Percentiles rank a stretch among this genome's conserved stretches.
Evolutionary conservation across 1,140 invertebrate genomes (phyloP).

Genomic region (Brachionus sp.): DNA sequence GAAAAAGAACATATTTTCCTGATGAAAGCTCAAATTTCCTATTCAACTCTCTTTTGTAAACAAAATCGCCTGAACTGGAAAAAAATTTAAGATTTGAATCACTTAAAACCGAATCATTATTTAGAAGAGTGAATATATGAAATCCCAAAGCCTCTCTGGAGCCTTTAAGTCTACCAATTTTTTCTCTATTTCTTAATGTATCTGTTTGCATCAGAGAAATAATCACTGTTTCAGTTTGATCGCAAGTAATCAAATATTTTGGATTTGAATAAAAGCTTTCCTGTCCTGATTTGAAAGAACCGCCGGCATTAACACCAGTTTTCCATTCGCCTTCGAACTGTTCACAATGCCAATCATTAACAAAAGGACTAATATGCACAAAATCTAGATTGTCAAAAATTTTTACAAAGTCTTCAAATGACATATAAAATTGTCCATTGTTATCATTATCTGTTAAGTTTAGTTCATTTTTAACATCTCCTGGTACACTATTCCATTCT

Average conservation of each 20-base stretch:
- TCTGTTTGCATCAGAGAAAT: constrained; percentile 42
- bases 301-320: not conserved
- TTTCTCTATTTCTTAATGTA: not conserved
- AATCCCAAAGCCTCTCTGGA: constrained; percentile 17
- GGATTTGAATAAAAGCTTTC: constrained; percentile 41
- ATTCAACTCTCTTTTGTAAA: constrained; percentile 4
- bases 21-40: not conserved
- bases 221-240: not conserved
- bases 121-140: not conserved
- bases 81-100: constrained; percentile 22
- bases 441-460: constrained; percentile 11
- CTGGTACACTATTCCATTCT: constrained; percentile 54
- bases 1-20: not conserved
- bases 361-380: not conserved
- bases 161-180: not conserved
- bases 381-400: constrained; percentile 38
- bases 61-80: not conserved
- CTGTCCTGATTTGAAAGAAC: constrained; percentile 16
- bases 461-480: constrained; percentile 49
- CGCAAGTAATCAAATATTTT: constrained; percentile 8
- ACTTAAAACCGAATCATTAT: not conserved
- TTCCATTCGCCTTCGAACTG: constrained; percentile 35
- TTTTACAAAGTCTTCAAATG: constrained; percentile 54
- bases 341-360: not conserved
- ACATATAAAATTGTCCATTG: constrained; percentile 64